Base-by-base conservation (phyloP, 92 coral and sea anemone genomes). In the Actinernus sp. region DNA sequence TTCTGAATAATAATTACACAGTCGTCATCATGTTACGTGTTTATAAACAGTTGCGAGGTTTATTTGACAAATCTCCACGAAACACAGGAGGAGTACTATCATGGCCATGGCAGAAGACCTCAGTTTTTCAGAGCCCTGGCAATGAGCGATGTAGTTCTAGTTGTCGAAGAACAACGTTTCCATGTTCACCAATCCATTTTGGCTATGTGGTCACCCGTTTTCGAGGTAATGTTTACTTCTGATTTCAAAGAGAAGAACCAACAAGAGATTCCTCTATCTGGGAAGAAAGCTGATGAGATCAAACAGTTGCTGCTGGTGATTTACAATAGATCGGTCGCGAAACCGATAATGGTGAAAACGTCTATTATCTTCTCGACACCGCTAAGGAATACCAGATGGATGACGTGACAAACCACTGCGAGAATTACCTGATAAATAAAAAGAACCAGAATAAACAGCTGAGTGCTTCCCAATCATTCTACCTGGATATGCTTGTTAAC, bases 161-260 rank as follows among this genome's bases (percentile, higher is more conserved):
- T 33, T 61, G 91, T 76, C 31, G 88, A 79, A 27, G 96, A 81
- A 13, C 84, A 74, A 55, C 72, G 47, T 29, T 84, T 78, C 46
- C 80, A 89, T 57, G 91, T 84, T 17, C 96, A 89, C 41, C 84
- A 54, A 58, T 73, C 75, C 10, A 89, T 83, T 29, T 52, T 89
- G 14, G 84, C 96, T 8, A 89, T 89, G 91, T 89, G 96, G 96
- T 89, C 96, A 22, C 96, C 91, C 14, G 91, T 89, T 26, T 89
- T 89, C 61, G 96, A 89, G 61, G 79, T 37, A 51, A 84, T 85
- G 81, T 89, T 89, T 57, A 28, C 58, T 8, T 46, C 70, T 16
- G 73, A 68, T 3, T 63, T 70, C 52, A 76, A 26, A 58, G 90
- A 89, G 61, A 84, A 72, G 45, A 64, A 76, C 43, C 55, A 60